phyloP scores from a whole-genome alignment of 2,888 invertebrate species.

The Ophonus ardosiacus region DNA sequence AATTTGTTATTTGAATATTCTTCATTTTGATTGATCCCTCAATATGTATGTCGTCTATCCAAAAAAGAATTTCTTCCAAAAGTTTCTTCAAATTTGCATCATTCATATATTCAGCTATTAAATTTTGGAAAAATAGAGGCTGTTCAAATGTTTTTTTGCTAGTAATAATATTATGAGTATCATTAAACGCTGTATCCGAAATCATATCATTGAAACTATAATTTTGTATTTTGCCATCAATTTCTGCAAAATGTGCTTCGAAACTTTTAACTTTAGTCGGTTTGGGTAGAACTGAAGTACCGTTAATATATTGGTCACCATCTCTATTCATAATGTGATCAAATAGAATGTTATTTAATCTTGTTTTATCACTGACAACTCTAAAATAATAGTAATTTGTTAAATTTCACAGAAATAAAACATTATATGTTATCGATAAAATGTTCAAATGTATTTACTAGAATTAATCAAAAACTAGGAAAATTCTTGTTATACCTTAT shows the following conservation, averaged over 20 bases:
- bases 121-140: constrained; percentile 69
- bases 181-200: constrained; percentile 70
- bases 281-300: constrained; percentile 67
- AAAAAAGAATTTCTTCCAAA: constrained; percentile 54
- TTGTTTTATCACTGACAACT: constrained; percentile 63
- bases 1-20: constrained; percentile 70
- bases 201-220: constrained; percentile 70
- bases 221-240: constrained; percentile 69
- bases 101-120: constrained; percentile 66
- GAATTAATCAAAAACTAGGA: background rate
- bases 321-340: constrained; percentile 67
- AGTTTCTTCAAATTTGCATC: constrained; percentile 62
- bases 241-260: constrained; percentile 63
- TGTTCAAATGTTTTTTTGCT: constrained; percentile 70
- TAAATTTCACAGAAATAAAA: background rate
- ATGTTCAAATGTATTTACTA: no score
- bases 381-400: constrained; percentile 46
- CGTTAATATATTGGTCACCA: constrained; percentile 67
- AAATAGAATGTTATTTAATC: constrained; percentile 68
- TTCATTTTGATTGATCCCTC: constrained; percentile 56
- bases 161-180: constrained; percentile 65
- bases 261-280: constrained; percentile 66
- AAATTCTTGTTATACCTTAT: constrained; percentile 68
- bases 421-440: no score
- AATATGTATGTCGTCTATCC: constrained; percentile 65